Percentiles rank a stretch among this genome's conserved stretches.
Evolutionary conservation across 2,797 vertebrate species (phyloP).

Genomic region (Pampus argenteus): DNA sequence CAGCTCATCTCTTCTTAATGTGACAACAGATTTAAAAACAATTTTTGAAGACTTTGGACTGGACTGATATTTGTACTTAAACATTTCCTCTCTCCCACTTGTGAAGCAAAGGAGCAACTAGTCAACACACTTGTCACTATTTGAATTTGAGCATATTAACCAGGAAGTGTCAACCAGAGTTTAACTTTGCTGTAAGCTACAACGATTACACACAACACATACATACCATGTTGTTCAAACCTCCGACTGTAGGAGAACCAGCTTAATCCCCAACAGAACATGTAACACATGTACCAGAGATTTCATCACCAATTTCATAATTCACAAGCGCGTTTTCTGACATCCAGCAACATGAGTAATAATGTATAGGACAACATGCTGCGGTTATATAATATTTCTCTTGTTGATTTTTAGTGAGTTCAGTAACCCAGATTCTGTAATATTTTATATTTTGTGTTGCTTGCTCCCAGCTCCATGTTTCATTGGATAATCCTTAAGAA

Average conservation of each 20-base stretch:
- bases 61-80: not conserved
- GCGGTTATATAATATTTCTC: slow-evolving; percentile 36
- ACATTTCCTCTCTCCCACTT: not conserved
- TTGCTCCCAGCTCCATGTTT: slow-evolving; percentile 50
- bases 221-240: not conserved
- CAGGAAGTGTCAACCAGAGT: slow-evolving; percentile 13
- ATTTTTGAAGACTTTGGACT: not conserved
- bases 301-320: slow-evolving; percentile 31
- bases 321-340: slow-evolving; percentile 32
- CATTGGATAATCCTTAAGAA: slow-evolving; percentile 63
- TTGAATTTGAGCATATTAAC: slow-evolving; percentile 2
- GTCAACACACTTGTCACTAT: not conserved
- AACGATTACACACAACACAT: not conserved
- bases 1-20: not conserved
- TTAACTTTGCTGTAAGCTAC: not conserved
- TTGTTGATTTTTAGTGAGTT: slow-evolving; percentile 39
- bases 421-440: slow-evolving; percentile 41
- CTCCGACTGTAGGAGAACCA: not conserved
- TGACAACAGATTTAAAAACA: not conserved
- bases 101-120: not conserved
- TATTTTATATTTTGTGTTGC: slow-evolving; percentile 47
- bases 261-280: slow-evolving; percentile 11
- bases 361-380: slow-evolving; percentile 36
- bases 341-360: slow-evolving; percentile 37
- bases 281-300: not conserved